phyloP scores from a whole-genome alignment of 2,113 vertebrate species.

The Progne subis region DNA sequence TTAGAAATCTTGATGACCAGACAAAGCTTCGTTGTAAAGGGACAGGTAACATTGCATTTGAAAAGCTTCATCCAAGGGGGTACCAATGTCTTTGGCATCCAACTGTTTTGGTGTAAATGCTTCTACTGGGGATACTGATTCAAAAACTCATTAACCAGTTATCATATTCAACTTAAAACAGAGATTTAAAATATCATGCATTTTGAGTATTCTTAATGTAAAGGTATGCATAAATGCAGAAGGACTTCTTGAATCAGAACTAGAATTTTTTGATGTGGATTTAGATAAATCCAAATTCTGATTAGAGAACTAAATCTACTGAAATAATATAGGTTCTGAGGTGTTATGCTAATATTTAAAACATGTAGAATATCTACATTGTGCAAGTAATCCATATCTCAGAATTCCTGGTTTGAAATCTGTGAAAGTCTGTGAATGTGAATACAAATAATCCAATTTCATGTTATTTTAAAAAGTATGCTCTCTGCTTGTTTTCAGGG shows the following conservation, averaged over 20 bases:
- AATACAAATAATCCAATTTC: not conserved
- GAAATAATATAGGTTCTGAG: not conserved
- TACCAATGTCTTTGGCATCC: slow-evolving; percentile 63
- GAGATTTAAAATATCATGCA: not conserved
- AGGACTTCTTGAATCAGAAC: not conserved
- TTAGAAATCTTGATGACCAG: slow-evolving; percentile 71
- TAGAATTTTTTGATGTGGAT: not conserved
- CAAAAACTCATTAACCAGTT: not conserved
- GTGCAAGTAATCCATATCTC: not conserved
- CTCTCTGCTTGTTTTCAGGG: not conserved
- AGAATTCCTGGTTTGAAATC: not conserved
- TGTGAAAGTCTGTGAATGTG: not conserved
- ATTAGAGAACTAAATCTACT: not conserved
- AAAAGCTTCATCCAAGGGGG: slow-evolving; percentile 69
- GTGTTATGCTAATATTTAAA: not conserved
- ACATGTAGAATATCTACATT: not conserved
- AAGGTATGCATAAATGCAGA: not conserved
- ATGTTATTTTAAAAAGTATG: not conserved
- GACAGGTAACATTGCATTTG: slow-evolving; percentile 70
- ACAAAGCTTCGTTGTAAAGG: slow-evolving; percentile 76
- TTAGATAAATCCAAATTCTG: not conserved
- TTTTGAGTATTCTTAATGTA: not conserved
- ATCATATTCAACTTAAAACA: not conserved
- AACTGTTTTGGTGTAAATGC: slow-evolving; percentile 69
- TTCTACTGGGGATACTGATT: not conserved